Percentiles rank a stretch among this genome's conserved stretches.
Evolutionary conservation across 2,797 vertebrate genomes (phyloP).

Genomic region (Coregonus ussuriensis): DNA sequence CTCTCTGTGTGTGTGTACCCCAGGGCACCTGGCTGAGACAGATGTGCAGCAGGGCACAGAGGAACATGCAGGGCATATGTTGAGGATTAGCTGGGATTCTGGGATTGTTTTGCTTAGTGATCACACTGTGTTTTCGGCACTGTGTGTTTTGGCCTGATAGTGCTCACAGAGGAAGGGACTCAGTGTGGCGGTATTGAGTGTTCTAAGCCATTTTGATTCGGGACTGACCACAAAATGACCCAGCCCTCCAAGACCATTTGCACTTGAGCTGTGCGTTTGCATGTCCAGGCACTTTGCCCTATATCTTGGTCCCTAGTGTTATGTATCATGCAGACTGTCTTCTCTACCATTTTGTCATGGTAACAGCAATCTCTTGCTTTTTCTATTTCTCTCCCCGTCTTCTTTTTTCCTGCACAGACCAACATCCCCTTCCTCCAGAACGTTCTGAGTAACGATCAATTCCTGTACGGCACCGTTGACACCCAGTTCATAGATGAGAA

Average conservation of each 20-base stretch:
- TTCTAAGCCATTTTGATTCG: slow-evolving; percentile 3
- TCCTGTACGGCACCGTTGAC: slow-evolving; percentile 88
- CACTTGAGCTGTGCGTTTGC: slow-evolving; percentile 1
- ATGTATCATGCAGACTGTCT: not conserved
- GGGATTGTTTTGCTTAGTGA: not conserved
- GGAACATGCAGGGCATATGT: not conserved
- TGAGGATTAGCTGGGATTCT: slow-evolving; percentile 3
- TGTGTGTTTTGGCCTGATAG: not conserved
- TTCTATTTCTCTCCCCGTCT: not conserved
- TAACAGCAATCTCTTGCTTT: too few relatives aligned
- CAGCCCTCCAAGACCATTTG: not conserved
- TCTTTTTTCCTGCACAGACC: slow-evolving; percentile 73
- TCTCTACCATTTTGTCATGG: not conserved
- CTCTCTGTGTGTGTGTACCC: not conserved
- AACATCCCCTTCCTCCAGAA: slow-evolving; percentile 98
- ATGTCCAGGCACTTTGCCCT: slow-evolving; percentile 3
- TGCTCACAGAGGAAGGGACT: not conserved
- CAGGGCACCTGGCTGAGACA: slow-evolving; percentile 11
- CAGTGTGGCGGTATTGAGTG: slow-evolving; percentile 2
- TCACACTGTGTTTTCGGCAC: not conserved
- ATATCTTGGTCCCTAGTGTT: not conserved
- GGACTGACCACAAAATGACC: not conserved
- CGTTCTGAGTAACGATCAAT: slow-evolving; percentile 89
- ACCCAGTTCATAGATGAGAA: slow-evolving; percentile 97
- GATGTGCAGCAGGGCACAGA: not conserved